Percentiles rank a stretch among this genome's conserved stretches.
Conservation (phyloP, 2,888 invertebrate genomes). For the Fragum sueziense region DNA sequence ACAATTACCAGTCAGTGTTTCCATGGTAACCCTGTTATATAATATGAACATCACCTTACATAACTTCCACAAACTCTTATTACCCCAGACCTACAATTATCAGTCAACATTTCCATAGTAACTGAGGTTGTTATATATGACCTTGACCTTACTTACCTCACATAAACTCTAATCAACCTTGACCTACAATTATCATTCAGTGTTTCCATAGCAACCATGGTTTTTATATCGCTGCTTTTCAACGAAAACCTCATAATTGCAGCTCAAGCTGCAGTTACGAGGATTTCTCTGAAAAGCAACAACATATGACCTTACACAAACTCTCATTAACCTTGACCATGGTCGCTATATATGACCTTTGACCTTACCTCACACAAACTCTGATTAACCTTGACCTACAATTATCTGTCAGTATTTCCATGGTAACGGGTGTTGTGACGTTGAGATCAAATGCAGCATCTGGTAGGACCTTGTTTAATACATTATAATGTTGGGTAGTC, state of each 20-base stretch:
- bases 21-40: no score
- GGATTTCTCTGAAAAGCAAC: no score
- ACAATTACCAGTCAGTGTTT: background rate
- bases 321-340: background rate
- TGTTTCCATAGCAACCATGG: background rate
- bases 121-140: no score
- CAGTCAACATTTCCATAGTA: no score
- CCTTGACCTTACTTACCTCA: slow-evolving; percentile 63
- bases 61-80: no score
- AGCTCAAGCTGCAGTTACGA: no score
- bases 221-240: no score
- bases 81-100: no score
- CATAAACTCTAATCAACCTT: slow-evolving; percentile 44
- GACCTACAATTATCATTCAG: background rate
- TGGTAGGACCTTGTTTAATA: slow-evolving; percentile 55
- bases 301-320: background rate
- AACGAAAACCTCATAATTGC: no score
- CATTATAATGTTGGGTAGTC: slow-evolving; percentile 72
- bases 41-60: no score
- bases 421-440: slow-evolving; percentile 57
- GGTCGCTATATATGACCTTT: no score
- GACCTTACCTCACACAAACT: slow-evolving; percentile 72
- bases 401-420: slow-evolving; percentile 56
- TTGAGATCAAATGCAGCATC: slow-evolving; percentile 62
- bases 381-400: slow-evolving; percentile 69